Conservation (phyloP, 2,888 invertebrate species). For the Escarpia spicata region DNA sequence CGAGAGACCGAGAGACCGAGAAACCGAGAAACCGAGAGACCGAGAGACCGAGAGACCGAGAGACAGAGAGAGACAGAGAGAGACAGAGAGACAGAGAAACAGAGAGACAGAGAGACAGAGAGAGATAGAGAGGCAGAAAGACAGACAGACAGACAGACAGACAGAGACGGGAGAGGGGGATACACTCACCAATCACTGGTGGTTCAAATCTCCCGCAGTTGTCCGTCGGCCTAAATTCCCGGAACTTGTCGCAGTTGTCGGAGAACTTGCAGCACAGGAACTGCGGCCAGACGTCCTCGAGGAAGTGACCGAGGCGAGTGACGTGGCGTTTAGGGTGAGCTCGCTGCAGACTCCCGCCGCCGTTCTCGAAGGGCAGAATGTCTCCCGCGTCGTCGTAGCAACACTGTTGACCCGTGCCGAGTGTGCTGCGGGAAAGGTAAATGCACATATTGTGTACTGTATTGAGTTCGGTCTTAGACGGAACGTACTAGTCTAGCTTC, state of each 20-base stretch:
- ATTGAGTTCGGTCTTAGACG: not conserved
- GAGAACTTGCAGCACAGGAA: not conserved
- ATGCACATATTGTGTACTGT: not conserved
- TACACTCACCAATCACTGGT: not conserved
- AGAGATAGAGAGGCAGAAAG: too few species aligned
- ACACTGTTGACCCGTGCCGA: not conserved
- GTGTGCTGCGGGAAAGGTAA: not conserved
- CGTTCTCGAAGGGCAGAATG: constrained; percentile 7
- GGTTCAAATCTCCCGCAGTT: not conserved
- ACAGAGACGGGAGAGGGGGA: not conserved
- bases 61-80: not conserved
- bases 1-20: not conserved
- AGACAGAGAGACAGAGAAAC: not conserved
- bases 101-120: not conserved
- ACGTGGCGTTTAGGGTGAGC: not conserved
- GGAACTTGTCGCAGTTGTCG: not conserved
- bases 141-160: not conserved
- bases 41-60: not conserved
- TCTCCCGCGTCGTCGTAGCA: not conserved
- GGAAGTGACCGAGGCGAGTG: not conserved
- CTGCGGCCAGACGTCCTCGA: not conserved
- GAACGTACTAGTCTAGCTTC: too few species aligned
- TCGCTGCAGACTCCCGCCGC: not conserved
- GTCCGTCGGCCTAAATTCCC: not conserved
- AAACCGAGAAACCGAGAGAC: too few species aligned